Percentiles rank a stretch among this genome's conserved stretches.
Conservation (phyloP, 2,113 vertebrate species). For the Nanorana parkeri region DNA sequence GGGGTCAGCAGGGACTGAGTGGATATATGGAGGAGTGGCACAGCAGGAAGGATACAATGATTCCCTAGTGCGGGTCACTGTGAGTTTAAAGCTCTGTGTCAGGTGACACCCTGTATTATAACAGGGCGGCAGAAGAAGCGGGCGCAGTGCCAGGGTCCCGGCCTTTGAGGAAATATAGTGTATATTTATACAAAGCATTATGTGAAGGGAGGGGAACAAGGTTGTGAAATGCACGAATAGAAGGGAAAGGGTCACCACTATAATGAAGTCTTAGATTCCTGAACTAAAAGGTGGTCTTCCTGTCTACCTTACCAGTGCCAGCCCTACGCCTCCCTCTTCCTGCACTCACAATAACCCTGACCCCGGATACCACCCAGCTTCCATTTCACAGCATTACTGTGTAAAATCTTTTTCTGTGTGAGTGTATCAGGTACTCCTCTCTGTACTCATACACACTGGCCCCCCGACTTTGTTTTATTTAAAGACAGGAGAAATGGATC, state of each 20-base stretch:
- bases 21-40: too few relatives aligned
- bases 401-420: too few relatives aligned
- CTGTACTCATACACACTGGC: too few relatives aligned
- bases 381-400: too few relatives aligned
- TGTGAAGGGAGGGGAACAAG: slow-evolving; percentile 1
- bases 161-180: slow-evolving; percentile 16
- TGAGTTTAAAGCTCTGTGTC: slow-evolving; percentile 3
- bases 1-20: not conserved
- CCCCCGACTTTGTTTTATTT: too few relatives aligned
- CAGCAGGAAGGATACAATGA: not conserved
- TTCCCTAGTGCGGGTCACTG: not conserved
- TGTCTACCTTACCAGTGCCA: not conserved
- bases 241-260: not conserved
- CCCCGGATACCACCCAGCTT: too few relatives aligned
- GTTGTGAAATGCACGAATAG: not conserved
- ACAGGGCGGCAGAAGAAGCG: not conserved
- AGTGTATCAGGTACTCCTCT: too few relatives aligned
- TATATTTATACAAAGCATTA: not conserved
- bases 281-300: not conserved
- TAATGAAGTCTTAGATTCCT: not conserved
- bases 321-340: not conserved
- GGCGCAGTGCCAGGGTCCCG: not conserved
- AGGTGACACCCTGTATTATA: slow-evolving; percentile 24
- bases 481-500: too few relatives aligned
- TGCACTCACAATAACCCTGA: not conserved